These are phyloP conservation scores for Eulemur rufifrons DNA, from an alignment of 2,113 vertebrate genomes.

Conservation along the genomic window DNA sequence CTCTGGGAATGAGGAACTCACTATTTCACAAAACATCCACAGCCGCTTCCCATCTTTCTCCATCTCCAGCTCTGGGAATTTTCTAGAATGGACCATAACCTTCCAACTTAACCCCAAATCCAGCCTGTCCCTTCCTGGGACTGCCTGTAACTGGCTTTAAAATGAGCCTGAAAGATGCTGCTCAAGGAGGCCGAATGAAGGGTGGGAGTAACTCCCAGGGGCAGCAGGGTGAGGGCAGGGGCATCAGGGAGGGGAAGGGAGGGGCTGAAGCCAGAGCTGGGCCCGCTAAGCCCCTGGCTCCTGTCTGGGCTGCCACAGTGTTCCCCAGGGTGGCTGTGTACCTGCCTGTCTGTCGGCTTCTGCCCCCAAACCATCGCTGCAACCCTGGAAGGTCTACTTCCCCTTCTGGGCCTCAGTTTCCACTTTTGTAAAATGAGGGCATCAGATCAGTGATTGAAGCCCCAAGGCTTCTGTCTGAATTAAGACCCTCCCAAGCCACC, in stretches of 20 bases:
- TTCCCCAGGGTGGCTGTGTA: accelerated
- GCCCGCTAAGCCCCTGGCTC: background rate
- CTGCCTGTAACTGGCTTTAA: background rate
- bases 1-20: background rate
- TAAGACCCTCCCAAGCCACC: background rate
- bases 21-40: background rate
- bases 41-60: background rate
- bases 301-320: background rate
- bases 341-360: background rate
- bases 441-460: background rate
- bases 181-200: background rate
- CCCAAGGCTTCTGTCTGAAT: background rate
- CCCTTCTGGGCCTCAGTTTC: background rate
- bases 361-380: background rate
- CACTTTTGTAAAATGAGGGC: background rate
- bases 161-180: background rate
- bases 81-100: slow-evolving; percentile 30
- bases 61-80: background rate
- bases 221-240: background rate
- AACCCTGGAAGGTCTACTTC: background rate
- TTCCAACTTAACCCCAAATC: background rate
- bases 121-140: background rate
- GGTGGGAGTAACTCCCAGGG: background rate
- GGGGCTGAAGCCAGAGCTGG: background rate
- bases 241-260: background rate